A percentile compares a stretch with the other conserved stretches of the same genome.
phyloP scores from a whole-genome alignment of 2,797 vertebrate genomes.

The Galaxias olidus region DNA sequence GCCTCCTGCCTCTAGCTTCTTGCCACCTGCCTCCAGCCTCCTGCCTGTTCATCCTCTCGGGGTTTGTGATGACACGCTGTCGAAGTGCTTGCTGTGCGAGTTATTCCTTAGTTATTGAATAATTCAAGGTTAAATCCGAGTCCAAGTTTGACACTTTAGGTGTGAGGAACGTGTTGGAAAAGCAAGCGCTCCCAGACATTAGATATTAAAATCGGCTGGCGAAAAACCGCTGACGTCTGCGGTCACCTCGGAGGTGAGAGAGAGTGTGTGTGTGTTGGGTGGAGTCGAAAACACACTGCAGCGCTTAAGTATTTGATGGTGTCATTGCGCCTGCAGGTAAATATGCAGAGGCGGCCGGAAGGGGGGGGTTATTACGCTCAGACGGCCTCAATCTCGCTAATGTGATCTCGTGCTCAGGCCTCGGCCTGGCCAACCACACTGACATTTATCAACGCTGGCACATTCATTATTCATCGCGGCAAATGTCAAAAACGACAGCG shows the following conservation, averaged over 20 bases:
- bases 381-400: slow-evolving; percentile 10
- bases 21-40: no score
- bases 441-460: slow-evolving; percentile 47
- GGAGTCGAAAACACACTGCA: background rate
- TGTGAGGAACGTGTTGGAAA: slow-evolving; percentile 7
- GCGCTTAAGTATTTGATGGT: background rate
- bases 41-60: background rate
- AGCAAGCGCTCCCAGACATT: background rate
- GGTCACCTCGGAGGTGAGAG: slow-evolving; percentile 11
- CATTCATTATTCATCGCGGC: slow-evolving; percentile 35
- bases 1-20: no score
- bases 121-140: slow-evolving; percentile 6
- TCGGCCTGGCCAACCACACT: slow-evolving; percentile 14
- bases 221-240: slow-evolving; percentile 19
- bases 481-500: slow-evolving; percentile 51
- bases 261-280: slow-evolving; percentile 15
- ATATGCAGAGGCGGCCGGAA: background rate
- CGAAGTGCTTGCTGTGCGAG: slow-evolving; percentile 12
- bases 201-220: slow-evolving; percentile 21
- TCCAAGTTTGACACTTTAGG: slow-evolving; percentile 4
- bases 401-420: slow-evolving; percentile 23
- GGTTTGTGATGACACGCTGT: background rate
- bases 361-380: slow-evolving; percentile 8
- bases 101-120: slow-evolving; percentile 25
- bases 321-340: slow-evolving; percentile 11